Percentiles rank a stretch among this genome's conserved stretches.
Conservation (phyloP, 2,113 vertebrate species). For the Mastomys natalensis region DNA sequence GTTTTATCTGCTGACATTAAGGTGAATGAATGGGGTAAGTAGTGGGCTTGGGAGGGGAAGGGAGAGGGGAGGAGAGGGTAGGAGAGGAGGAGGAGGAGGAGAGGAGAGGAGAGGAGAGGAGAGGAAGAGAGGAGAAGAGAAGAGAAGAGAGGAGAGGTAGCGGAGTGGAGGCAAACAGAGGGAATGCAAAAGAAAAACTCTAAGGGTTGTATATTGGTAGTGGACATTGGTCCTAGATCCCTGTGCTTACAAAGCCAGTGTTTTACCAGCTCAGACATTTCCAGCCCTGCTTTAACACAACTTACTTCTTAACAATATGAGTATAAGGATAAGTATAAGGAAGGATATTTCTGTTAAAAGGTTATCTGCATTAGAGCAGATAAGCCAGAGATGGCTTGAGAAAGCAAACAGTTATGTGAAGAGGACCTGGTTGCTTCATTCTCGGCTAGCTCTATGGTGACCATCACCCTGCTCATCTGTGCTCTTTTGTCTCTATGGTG, state of each 20-base stretch:
- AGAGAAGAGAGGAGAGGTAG: background rate
- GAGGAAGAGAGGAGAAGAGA: background rate
- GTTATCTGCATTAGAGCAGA: background rate
- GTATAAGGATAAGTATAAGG: background rate
- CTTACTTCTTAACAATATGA: background rate
- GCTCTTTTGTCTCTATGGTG: background rate
- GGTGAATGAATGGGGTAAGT: background rate
- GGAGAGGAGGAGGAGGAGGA: fast-evolving
- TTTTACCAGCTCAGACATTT: background rate
- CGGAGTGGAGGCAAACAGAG: too few species aligned
- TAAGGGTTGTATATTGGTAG: background rate
- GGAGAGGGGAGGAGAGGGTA: background rate
- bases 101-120: background rate
- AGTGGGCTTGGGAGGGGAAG: too few species aligned
- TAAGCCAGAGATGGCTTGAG: background rate
- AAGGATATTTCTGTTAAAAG: background rate
- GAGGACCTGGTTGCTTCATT: background rate
- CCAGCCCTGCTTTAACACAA: background rate
- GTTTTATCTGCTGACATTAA: background rate
- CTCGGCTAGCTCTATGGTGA: background rate
- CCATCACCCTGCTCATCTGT: background rate
- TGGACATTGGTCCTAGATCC: background rate
- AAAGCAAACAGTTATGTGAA: background rate
- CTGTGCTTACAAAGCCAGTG: background rate
- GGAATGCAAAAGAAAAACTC: background rate